Percentiles rank a stretch among this genome's conserved stretches.
These are phyloP conservation scores for Macquaria australasica DNA, from an alignment of 2,113 vertebrate species.

Conservation along the genomic window DNA sequence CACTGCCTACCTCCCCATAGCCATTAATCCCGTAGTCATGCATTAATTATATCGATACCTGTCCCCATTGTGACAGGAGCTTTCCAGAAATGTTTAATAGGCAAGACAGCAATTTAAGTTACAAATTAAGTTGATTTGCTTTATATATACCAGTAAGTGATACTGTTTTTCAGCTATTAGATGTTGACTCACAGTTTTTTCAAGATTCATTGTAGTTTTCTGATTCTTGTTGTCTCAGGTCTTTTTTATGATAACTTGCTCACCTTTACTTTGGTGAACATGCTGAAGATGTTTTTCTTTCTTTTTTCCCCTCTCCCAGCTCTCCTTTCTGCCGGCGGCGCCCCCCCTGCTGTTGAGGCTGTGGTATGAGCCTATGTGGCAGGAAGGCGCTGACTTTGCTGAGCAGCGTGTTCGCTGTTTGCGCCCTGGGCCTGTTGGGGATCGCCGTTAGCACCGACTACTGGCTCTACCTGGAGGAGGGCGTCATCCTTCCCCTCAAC, in stretches of 20 bases:
- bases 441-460: conserved; percentile 96
- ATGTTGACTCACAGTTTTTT: background rate
- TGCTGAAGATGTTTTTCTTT: background rate
- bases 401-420: conserved; percentile 95
- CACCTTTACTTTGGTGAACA: background rate
- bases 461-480: conserved; percentile 97
- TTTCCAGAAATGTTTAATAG: background rate
- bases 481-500: conserved; percentile 92
- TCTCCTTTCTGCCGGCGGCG: conserved; percentile 64
- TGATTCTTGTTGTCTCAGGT: background rate
- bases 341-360: conserved; percentile 61
- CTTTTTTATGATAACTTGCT: background rate
- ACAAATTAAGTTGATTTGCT: background rate
- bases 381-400: conserved; percentile 95
- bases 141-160: background rate
- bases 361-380: conserved; percentile 91
- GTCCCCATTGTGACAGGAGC: background rate
- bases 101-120: background rate
- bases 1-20: background rate
- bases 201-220: background rate
- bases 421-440: conserved; percentile 92
- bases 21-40: background rate
- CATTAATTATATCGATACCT: background rate
- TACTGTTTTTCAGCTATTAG: background rate
- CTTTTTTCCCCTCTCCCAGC: conserved; percentile 52